Conservation (phyloP, 2,888 invertebrate species). For the Furcula furcula region DNA sequence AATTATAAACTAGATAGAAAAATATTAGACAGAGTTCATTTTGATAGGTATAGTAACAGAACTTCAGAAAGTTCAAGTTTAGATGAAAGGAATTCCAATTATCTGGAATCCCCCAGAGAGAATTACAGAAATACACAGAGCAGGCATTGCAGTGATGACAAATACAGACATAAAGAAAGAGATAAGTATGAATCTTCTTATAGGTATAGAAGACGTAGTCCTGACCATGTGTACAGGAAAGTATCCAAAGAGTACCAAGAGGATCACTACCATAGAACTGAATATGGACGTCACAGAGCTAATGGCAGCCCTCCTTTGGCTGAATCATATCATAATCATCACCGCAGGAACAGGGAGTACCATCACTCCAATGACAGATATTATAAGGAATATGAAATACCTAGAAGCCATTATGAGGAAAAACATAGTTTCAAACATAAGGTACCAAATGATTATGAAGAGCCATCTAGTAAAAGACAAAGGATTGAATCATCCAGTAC, state of each 20-base stretch:
- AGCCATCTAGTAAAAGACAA: slow-evolving; percentile 45
- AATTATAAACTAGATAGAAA: slow-evolving; percentile 15
- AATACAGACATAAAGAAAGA: slow-evolving; percentile 34
- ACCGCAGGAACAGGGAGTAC: slow-evolving; percentile 10
- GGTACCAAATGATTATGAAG: slow-evolving; percentile 41
- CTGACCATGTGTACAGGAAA: slow-evolving; percentile 37
- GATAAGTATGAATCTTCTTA: slow-evolving; percentile 40
- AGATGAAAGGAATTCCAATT: slow-evolving; percentile 32
- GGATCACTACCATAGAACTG: slow-evolving; percentile 31
- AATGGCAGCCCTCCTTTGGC: slow-evolving; percentile 46
- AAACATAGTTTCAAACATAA: slow-evolving; percentile 42
- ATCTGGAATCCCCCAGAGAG: slow-evolving; percentile 28
- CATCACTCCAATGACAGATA: slow-evolving; percentile 18
- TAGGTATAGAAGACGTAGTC: slow-evolving; percentile 41
- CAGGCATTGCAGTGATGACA: slow-evolving; percentile 33
- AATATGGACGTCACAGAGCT: slow-evolving; percentile 35
- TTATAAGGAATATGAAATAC: slow-evolving; percentile 30
- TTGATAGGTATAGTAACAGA: slow-evolving; percentile 29
- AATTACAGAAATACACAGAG: slow-evolving; percentile 22
- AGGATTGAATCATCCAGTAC: slow-evolving; percentile 34
- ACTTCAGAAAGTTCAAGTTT: slow-evolving; percentile 31
- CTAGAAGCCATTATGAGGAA: slow-evolving; percentile 27
- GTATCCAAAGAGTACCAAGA: slow-evolving; percentile 30
- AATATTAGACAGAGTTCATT: slow-evolving; percentile 22
- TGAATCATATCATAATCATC: slow-evolving; percentile 30